Base-by-base conservation (phyloP, 2,888 invertebrate genomes). In the Hylaea fasciaria region DNA sequence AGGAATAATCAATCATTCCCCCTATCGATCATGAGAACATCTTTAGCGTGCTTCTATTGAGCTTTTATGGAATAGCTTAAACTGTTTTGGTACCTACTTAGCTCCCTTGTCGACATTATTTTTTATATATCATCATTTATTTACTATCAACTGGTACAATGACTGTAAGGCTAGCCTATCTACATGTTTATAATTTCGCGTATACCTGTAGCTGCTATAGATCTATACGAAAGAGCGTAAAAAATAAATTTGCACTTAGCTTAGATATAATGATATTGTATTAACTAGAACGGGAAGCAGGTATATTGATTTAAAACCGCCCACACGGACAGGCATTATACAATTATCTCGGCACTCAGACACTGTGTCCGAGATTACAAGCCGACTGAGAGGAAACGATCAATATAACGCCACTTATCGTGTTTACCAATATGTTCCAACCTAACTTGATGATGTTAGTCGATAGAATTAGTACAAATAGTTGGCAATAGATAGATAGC, bases 1-100 rank as follows among this genome's bases (percentile, higher is more conserved):
- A 37, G 48, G 8, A 37, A 47, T 28, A 12, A 49, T 49, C 39
- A 12, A 49, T 49, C 48, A 39, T 49, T 16, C 35, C 16, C 16
- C 46, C 13, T 22, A 46, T 41, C 52, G 3, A 45, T 53, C 17
- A 45, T 29, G n/a, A 16, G 44, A 44, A 22, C 35, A 22, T 37
- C 43, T 40, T 43, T 46, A 17, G 43, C 37, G 16, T 16, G 35
- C 47, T 16, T 16, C 35, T 14, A 32, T 45, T 7, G 28, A 28
- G 46, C 46, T 46, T 13, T 35, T 35, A 47, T 47, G 35, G 16
- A 35, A 47, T 41, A 41, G 14, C 14, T 41, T 41, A 14, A n/a
- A n/a, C 0, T 35, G 5, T 35, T 8, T 11, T 35, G 35, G 35
- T 8, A 11, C 35, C 1, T 35, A 5, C 9, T 35, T 22, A 22